phyloP scores from a whole-genome alignment of 2,888 invertebrate genomes.

The Adelognathus sp. region DNA sequence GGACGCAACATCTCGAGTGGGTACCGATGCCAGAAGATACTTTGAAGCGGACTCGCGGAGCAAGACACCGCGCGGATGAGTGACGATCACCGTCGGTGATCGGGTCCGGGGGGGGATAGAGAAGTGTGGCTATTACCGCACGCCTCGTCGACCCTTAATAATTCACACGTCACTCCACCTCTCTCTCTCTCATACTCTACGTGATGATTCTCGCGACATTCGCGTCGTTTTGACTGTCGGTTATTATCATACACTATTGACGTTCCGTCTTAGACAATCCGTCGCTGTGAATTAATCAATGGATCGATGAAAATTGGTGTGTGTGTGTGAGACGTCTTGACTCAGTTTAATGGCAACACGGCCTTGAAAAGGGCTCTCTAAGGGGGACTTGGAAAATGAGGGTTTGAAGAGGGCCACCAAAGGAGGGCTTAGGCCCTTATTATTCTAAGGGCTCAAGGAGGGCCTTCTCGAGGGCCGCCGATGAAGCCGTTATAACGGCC shows the following conservation, averaged over 20 bases:
- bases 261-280: not conserved
- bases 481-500: no score
- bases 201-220: slow-evolving; percentile 23
- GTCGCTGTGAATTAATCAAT: slow-evolving; percentile 17
- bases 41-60: slow-evolving; percentile 42
- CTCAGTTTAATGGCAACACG: no score
- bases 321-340: no score
- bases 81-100: slow-evolving; percentile 41
- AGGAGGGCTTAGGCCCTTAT: no score
- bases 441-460: no score
- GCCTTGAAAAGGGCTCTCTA: no score
- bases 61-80: slow-evolving; percentile 43
- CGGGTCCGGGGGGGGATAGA: slow-evolving; percentile 23
- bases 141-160: slow-evolving; percentile 71
- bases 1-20: slow-evolving; percentile 57
- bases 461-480: no score
- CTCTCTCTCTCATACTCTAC: slow-evolving; percentile 39
- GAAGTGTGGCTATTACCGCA: slow-evolving; percentile 65
- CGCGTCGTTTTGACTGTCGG: not conserved
- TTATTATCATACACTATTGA: not conserved
- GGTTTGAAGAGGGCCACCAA: no score
- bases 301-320: not conserved
- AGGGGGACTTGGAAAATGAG: no score
- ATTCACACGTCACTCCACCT: slow-evolving; percentile 71
- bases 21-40: slow-evolving; percentile 56